phyloP scores from a whole-genome alignment of 2,888 invertebrate genomes.

The Scaptomyza caliginosa region DNA sequence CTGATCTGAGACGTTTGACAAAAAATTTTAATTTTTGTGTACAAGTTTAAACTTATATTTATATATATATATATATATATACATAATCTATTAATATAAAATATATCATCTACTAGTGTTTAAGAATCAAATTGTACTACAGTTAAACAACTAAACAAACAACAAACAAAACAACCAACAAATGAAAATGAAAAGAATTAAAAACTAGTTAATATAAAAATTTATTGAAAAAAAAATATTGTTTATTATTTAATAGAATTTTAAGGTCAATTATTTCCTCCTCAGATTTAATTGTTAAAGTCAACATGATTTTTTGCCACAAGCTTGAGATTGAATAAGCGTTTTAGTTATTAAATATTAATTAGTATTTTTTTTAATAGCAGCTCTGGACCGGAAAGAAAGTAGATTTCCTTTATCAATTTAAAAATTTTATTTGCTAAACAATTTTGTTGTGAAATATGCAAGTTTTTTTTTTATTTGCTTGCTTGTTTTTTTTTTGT shows the following conservation, averaged over 20 bases:
- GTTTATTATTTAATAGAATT: conserved; percentile 1
- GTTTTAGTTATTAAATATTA: background rate
- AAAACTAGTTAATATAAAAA: conserved; percentile 74
- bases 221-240: background rate
- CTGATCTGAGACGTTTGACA: conserved; percentile 55
- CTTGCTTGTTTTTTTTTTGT: too few species aligned
- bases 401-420: background rate
- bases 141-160: conserved; percentile 67
- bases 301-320: background rate
- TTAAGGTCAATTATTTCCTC: background rate
- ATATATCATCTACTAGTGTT: conserved; percentile 69
- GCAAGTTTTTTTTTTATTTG: conserved; percentile 2
- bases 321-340: background rate
- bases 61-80: conserved; percentile 66
- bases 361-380: background rate
- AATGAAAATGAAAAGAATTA: conserved; percentile 71
- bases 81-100: conserved; percentile 70
- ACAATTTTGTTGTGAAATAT: conserved; percentile 9
- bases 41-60: conserved; percentile 75
- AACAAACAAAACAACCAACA: conserved; percentile 56
- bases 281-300: too few species aligned
- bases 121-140: conserved; percentile 68
- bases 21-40: conserved; percentile 72
- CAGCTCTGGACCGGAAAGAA: conserved; percentile 22
- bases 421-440: background rate